A percentile compares a stretch with the other conserved stretches of the same genome.
Evolutionary conservation across 2,113 vertebrate genomes (phyloP).

Genomic region (Pheucticus melanocephalus): DNA sequence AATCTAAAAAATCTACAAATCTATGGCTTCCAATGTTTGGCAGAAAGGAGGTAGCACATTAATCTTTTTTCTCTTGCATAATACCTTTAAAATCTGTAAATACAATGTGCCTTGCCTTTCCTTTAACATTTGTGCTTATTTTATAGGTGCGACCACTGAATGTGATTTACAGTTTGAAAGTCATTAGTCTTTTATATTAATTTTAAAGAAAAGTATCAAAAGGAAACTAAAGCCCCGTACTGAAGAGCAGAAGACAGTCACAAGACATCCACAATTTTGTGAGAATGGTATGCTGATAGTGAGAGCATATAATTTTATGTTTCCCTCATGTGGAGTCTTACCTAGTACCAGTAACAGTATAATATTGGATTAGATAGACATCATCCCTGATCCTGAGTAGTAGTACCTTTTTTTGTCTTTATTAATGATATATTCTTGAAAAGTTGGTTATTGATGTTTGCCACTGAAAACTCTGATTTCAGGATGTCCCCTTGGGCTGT

Average conservation of each 20-base stretch:
- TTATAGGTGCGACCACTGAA: not conserved
- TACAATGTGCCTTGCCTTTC: not conserved
- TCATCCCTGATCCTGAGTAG: not conserved
- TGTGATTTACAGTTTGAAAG: not conserved
- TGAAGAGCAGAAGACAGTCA: not conserved
- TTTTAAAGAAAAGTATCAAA: not conserved
- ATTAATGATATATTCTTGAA: not conserved
- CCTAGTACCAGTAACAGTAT: not conserved
- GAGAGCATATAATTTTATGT: not conserved
- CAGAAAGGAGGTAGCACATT: not conserved
- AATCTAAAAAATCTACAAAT: not conserved
- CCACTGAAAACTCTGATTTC: not conserved
- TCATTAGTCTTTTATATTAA: not conserved
- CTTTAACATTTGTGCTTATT: not conserved
- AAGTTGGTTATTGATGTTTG: not conserved
- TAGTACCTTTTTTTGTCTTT: not conserved
- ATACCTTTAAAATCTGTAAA: not conserved
- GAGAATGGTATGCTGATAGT: not conserved
- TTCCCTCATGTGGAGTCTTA: not conserved
- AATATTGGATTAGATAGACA: not conserved
- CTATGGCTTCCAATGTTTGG: not conserved
- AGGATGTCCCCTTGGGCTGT: not conserved
- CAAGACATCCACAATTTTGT: not conserved
- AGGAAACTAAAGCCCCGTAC: fast-evolving
- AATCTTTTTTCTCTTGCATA: not conserved